These are phyloP conservation scores for Eilema sororculum DNA, from an alignment of 2,888 invertebrate genomes.

Conservation along the genomic window DNA sequence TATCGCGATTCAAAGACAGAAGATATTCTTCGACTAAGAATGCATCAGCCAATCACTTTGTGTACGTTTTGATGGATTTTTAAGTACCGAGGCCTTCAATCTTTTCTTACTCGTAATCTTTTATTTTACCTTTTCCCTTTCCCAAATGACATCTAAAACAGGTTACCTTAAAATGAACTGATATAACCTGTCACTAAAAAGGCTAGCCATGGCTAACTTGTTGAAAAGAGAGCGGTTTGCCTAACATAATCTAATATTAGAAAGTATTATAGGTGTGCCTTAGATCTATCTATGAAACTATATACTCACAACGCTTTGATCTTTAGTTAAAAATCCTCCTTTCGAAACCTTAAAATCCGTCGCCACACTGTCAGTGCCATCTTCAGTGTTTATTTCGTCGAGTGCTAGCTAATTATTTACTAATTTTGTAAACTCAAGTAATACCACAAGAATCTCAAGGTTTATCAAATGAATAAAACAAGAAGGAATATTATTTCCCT, in stretches of 20 bases:
- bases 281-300: not conserved
- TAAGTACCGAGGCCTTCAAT: not conserved
- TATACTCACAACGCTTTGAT: not conserved
- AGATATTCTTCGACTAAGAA: no score
- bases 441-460: not conserved
- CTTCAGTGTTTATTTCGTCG: no score
- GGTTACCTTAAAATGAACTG: not conserved
- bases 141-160: not conserved
- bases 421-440: not conserved
- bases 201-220: no score
- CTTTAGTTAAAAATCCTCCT: no score
- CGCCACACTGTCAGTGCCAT: no score
- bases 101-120: not conserved
- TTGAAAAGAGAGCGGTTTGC: not conserved
- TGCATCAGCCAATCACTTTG: no score
- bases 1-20: no score
- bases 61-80: not conserved
- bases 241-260: not conserved
- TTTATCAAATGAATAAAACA: not conserved
- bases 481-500: slow-evolving; percentile 3
- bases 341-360: no score
- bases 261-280: not conserved
- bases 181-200: not conserved
- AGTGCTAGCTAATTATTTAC: not conserved
- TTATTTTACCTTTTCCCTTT: not conserved